Evolutionary conservation across 2,888 invertebrate species (phyloP).

Genomic region (Pardosa pseudoannulata): DNA sequence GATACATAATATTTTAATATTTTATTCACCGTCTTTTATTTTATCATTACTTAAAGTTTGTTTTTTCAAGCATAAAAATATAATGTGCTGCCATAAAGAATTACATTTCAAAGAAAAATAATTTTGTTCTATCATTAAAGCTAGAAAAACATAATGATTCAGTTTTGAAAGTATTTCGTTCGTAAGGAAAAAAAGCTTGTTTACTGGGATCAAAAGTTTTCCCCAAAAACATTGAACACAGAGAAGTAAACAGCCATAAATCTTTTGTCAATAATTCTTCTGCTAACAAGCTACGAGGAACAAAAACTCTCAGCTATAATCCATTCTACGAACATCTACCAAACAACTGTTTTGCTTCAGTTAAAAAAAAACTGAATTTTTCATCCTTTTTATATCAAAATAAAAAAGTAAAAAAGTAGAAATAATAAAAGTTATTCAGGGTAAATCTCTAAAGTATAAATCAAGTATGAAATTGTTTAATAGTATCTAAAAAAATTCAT

Average conservation of each 20-base stretch:
- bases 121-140: too few species aligned
- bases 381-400: background rate
- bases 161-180: too few species aligned
- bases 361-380: background rate
- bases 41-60: too few species aligned
- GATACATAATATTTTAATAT: too few species aligned
- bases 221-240: background rate
- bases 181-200: too few species aligned
- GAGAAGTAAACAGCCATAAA: background rate
- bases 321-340: background rate
- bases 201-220: constrained; percentile 12
- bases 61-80: too few species aligned
- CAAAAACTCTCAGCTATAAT: constrained; percentile 9
- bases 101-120: too few species aligned
- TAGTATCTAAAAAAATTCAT: too few species aligned
- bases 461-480: too few species aligned
- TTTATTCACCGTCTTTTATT: too few species aligned
- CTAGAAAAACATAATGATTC: too few species aligned
- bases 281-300: background rate
- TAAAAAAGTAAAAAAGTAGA: background rate
- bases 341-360: background rate
- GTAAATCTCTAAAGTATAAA: background rate
- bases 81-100: too few species aligned
- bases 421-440: background rate
- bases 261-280: constrained; percentile 14